Percentiles rank a stretch among this genome's conserved stretches.
Evolutionary conservation across 2,113 vertebrate species (phyloP).

Genomic region (Syngnathus typhle): DNA sequence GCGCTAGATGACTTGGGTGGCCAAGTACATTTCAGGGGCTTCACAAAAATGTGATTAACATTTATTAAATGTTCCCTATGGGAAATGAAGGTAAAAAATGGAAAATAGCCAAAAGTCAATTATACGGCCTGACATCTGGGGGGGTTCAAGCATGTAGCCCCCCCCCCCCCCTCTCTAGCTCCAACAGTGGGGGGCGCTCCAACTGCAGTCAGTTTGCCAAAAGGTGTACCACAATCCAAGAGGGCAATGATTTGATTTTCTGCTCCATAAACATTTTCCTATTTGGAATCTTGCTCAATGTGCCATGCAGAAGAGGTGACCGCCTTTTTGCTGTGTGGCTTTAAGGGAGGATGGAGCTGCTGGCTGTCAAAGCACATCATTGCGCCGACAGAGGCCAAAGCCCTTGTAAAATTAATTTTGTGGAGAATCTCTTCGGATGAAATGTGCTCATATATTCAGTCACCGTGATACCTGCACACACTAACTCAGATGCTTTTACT

Average conservation of each 20-base stretch:
- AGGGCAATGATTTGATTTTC: constrained; percentile 66
- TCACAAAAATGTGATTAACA: too few species aligned
- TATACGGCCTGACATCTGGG: too few species aligned
- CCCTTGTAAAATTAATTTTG: constrained; percentile 55
- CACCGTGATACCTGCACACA: constrained; percentile 14
- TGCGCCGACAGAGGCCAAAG: constrained; percentile 43
- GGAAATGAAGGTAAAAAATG: too few species aligned
- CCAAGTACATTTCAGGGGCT: too few species aligned
- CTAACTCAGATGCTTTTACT: constrained; percentile 14
- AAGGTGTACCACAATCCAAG: constrained; percentile 46
- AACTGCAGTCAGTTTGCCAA: constrained; percentile 46
- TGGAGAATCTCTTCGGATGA: constrained; percentile 27
- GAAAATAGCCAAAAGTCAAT: too few species aligned
- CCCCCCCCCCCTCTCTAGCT: constrained; percentile 37
- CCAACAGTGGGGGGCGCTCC: constrained; percentile 3
- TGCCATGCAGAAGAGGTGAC: constrained; percentile 44
- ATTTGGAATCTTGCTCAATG: constrained; percentile 54
- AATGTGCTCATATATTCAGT: constrained; percentile 26
- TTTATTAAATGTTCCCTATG: too few species aligned
- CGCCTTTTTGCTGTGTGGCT: constrained; percentile 56
- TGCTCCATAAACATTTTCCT: constrained; percentile 68
- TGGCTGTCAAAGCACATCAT: constrained; percentile 43
- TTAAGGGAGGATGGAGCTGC: constrained; percentile 32
- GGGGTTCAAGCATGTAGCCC: neutral
- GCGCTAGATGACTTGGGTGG: too few species aligned